phyloP scores from a whole-genome alignment of 2,113 vertebrate species.

The Brachyhypopomus gauderio region DNA sequence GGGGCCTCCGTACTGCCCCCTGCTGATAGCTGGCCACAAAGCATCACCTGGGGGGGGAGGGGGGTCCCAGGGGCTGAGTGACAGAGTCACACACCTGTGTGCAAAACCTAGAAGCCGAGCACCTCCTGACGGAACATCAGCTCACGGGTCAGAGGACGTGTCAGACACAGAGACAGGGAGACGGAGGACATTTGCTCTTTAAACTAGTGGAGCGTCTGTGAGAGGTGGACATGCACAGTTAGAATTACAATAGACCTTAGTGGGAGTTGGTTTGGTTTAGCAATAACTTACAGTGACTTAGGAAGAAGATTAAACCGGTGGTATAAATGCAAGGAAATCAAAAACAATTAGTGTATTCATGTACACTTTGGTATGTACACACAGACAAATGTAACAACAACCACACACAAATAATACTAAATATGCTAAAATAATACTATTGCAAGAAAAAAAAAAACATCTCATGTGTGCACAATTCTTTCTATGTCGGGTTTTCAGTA shows the following conservation, averaged over 20 bases:
- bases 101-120: constrained; percentile 70
- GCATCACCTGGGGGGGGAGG: constrained; percentile 31
- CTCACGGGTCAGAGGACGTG: constrained; percentile 76
- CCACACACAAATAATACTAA: no score
- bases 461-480: constrained; percentile 53
- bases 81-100: constrained; percentile 58
- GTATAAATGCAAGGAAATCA: no score
- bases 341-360: no score
- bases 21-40: constrained; percentile 58
- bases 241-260: constrained; percentile 66
- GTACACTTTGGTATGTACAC: no score
- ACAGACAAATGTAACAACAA: no score
- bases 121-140: constrained; percentile 76
- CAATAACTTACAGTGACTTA: background rate
- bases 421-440: constrained; percentile 6
- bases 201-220: constrained; percentile 67
- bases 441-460: background rate
- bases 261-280: constrained; percentile 55
- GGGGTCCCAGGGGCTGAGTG: constrained; percentile 57
- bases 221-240: constrained; percentile 64
- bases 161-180: constrained; percentile 70
- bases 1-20: constrained; percentile 58
- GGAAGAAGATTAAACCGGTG: no score
- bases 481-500: constrained; percentile 61
- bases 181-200: constrained; percentile 72